Base-by-base conservation (phyloP, 2,888 invertebrate genomes). In the Drosophila algonquin region DNA sequence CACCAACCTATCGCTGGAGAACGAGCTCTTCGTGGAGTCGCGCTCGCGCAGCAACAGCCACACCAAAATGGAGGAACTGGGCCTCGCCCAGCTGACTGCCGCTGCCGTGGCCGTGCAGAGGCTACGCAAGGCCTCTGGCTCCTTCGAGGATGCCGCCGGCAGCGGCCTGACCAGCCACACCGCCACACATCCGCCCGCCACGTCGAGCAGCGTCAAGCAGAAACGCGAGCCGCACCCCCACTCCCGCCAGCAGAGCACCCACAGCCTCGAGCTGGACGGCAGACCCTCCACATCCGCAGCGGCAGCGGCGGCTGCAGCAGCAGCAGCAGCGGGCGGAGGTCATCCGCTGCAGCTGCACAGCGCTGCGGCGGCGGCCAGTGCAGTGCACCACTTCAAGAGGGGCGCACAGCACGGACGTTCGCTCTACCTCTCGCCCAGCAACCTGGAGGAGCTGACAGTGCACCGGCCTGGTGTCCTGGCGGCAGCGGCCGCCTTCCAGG, bases 41-140 rank as follows among this genome's bases (percentile, higher is more conserved):
- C 87, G 92, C 1, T 92, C 92, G 21, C 90, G 92, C 63, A 92
- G 92, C 77, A 92, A 91, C 40, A 92, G 92, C 24, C 92, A 92
- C 75, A 91, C 91, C 3, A 91, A 91, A 68, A 90, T 92, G 82
- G 91, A 91, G 45, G 91, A 92, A 73, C 85, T 91, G n/a, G 90
- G 91, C 61, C 61, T 90, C 45, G 88, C 89, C 35, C 79, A 89
- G 62, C 64, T 86, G 45, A 76, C 90, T 6, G 79, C 89, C 18
- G 82, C 86, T 46, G 74, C 82, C 50, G 85, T 82, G 64, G 87
- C 74, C 44, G 82, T 80, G 73, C 82, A 76, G 73, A 68, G 89
- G 9, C 73, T 89, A 75, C 89, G 87, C 68, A 91, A 90, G 71
- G 89, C 77, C 48, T 92, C 90, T 50, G 89, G 87, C 7, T 92